Percentiles rank a stretch among this genome's conserved stretches.
phyloP scores from a whole-genome alignment of 2,797 vertebrate genomes.

The Octomys mimax region DNA sequence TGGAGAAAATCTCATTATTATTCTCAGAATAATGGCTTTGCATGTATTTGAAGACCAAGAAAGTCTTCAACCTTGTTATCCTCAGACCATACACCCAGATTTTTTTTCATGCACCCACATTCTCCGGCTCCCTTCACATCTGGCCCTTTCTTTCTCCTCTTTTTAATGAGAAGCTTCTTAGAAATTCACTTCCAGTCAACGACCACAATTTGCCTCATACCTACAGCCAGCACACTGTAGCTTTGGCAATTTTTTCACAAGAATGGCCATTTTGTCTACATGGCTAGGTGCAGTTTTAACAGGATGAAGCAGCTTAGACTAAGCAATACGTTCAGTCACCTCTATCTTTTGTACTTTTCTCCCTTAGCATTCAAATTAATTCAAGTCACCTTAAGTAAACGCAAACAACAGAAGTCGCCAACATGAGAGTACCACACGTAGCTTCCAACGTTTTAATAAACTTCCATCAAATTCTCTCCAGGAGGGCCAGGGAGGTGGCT shows the following conservation, averaged over 20 bases:
- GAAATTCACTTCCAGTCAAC: conserved; percentile 32
- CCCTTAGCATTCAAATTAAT: background rate
- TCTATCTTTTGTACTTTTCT: background rate
- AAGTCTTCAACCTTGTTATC: conserved; percentile 15
- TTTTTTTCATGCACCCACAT: background rate
- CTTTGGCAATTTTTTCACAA: background rate
- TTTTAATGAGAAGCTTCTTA: background rate
- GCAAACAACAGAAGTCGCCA: background rate
- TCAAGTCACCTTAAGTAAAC: background rate
- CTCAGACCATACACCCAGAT: background rate
- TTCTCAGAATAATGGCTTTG: conserved; percentile 35
- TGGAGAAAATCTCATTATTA: background rate
- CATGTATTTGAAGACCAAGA: conserved; percentile 1
- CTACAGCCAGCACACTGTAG: background rate
- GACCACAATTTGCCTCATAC: conserved; percentile 8
- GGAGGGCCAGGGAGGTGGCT: too few relatives aligned
- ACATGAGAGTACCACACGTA: background rate
- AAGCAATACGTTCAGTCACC: background rate
- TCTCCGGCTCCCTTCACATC: background rate
- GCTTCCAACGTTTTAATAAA: conserved; percentile 30
- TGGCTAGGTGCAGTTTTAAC: background rate
- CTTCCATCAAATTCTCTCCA: background rate
- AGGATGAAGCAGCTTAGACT: background rate
- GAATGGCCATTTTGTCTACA: background rate
- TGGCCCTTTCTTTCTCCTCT: background rate